Conservation (phyloP, 35 echinoderm and acorn worm genomes). For the Ophioderma brevispina region DNA sequence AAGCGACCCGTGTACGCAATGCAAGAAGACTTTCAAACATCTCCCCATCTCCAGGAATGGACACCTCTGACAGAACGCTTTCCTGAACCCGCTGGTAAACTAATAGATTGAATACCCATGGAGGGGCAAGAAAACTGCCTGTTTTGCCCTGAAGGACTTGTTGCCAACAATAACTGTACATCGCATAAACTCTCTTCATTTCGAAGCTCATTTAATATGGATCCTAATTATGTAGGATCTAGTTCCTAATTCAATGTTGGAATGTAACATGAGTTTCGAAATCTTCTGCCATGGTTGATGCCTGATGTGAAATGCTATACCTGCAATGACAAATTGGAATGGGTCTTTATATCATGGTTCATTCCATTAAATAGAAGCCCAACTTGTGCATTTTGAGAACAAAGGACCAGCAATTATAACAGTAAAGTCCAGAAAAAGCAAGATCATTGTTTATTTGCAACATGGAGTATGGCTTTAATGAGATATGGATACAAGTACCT, state of each 20-base stretch:
- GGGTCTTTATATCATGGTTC: too few relatives aligned
- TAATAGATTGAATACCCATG: not conserved
- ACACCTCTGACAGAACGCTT: not conserved
- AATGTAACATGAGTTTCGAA: not conserved
- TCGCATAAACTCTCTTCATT: not conserved
- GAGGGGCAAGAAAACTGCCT: not conserved
- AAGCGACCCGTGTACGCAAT: not conserved
- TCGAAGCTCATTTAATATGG: not conserved
- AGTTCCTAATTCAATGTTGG: not conserved
- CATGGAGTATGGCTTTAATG: too few relatives aligned
- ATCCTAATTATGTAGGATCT: not conserved
- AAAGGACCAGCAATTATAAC: too few relatives aligned
- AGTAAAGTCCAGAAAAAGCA: too few relatives aligned
- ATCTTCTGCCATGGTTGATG: not conserved
- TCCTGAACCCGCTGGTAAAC: not conserved
- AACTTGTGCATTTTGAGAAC: too few relatives aligned
- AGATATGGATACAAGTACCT: too few relatives aligned
- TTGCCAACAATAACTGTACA: not conserved
- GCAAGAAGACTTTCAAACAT: not conserved
- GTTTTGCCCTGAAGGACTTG: not conserved
- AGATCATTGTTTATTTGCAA: too few relatives aligned
- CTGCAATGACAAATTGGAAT: too few relatives aligned
- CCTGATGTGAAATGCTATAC: too few relatives aligned
- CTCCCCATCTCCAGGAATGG: not conserved
- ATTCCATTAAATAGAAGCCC: too few relatives aligned